Conservation (phyloP, 2,888 invertebrate genomes). For the Chelonus formosanus region DNA sequence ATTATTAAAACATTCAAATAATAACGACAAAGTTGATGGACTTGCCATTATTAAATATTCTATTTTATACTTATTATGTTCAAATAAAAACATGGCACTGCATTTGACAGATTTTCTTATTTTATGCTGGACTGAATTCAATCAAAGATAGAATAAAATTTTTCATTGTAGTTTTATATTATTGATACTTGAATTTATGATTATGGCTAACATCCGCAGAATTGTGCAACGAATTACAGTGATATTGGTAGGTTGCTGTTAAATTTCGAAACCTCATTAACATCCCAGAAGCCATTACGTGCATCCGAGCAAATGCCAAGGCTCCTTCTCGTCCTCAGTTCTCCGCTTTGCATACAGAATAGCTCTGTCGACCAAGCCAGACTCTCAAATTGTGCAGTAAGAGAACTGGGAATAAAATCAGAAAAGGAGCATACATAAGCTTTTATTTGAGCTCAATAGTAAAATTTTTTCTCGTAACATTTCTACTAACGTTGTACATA, state of each 20-base stretch:
- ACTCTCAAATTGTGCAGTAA: neutral
- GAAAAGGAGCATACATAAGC: neutral
- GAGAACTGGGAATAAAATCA: neutral
- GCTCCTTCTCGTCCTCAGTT: slow-evolving; percentile 1
- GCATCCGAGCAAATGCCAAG: slow-evolving; percentile 23
- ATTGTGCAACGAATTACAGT: slow-evolving; percentile 16
- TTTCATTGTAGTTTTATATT: too few species aligned
- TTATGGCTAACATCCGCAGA: slow-evolving; percentile 1
- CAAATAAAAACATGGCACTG: too few species aligned
- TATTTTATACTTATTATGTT: too few species aligned
- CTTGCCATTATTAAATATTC: too few species aligned
- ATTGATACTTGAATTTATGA: neutral
- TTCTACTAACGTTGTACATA: too few species aligned
- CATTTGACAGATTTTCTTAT: too few species aligned
- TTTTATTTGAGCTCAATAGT: neutral
- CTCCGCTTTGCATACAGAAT: slow-evolving; percentile 17
- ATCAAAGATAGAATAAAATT: too few species aligned
- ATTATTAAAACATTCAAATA: too few species aligned
- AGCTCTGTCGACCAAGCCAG: slow-evolving; percentile 5
- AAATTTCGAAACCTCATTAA: slow-evolving; percentile 25
- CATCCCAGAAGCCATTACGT: slow-evolving; percentile 21
- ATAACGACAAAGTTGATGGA: too few species aligned
- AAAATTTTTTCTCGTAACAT: neutral
- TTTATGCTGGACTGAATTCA: too few species aligned
- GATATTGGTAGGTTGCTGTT: slow-evolving; percentile 7